Conservation (phyloP, 1,140 invertebrate species). For the Plectrocnemia conspersa region DNA sequence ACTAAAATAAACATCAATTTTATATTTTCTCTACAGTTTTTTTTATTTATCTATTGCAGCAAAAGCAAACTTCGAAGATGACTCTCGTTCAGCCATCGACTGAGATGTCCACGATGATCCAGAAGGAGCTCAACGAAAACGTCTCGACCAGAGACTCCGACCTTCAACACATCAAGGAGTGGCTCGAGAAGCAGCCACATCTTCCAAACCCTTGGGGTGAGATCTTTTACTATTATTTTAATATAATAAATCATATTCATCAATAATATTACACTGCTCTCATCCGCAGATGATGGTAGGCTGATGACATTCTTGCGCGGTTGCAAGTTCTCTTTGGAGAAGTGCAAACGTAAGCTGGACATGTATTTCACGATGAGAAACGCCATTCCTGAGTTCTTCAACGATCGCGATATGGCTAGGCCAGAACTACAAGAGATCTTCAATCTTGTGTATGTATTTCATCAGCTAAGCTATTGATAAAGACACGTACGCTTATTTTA, state of each 20-base stretch:
- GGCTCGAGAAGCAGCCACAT: slow-evolving; percentile 71
- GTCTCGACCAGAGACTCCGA: slow-evolving; percentile 61
- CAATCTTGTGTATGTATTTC: slow-evolving; percentile 61
- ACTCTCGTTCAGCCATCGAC: slow-evolving; percentile 66
- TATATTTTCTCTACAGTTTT: neutral
- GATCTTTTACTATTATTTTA: neutral
- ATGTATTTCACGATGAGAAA: slow-evolving; percentile 83
- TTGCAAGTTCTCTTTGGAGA: slow-evolving; percentile 83
- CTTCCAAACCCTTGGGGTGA: slow-evolving; percentile 67
- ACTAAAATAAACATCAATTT: neutral
- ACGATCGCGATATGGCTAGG: slow-evolving; percentile 65
- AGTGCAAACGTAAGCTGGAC: slow-evolving; percentile 80
- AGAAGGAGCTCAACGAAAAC: slow-evolving; percentile 72
- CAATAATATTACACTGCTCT: neutral
- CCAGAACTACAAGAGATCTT: slow-evolving; percentile 67
- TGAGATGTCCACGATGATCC: slow-evolving; percentile 68
- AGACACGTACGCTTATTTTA: neutral
- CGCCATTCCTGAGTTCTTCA: slow-evolving; percentile 77
- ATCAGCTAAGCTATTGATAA: slow-evolving; percentile 9
- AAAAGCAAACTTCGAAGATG: slow-evolving; percentile 50
- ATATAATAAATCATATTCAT: neutral
- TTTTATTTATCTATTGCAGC: slow-evolving; percentile 8
- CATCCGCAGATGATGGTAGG: slow-evolving; percentile 71
- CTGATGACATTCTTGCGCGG: slow-evolving; percentile 79
- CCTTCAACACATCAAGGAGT: slow-evolving; percentile 66